These are phyloP conservation scores for Myrmecobius fasciatus DNA, from an alignment of 2,113 vertebrate genomes.

Conservation along the genomic window DNA sequence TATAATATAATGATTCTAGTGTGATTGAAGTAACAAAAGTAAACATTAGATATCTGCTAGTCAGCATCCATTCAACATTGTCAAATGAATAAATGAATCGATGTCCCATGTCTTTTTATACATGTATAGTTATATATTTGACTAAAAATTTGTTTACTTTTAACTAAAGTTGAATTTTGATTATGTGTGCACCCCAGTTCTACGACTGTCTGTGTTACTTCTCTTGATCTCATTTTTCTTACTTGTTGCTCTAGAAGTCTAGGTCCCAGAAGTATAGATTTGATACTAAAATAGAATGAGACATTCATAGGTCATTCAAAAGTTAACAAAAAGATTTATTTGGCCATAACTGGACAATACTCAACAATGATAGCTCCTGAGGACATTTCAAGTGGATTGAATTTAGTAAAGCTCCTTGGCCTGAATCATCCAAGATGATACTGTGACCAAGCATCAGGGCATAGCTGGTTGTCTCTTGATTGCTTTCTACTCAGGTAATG, in stretches of 20 bases:
- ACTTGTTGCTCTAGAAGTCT: not conserved
- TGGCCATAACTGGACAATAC: not conserved
- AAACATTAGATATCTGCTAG: not conserved
- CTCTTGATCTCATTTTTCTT: not conserved
- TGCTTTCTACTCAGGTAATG: not conserved
- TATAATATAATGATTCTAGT: not conserved
- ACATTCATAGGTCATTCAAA: not conserved
- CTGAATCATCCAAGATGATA: not conserved
- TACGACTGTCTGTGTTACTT: not conserved
- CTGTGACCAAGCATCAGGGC: not conserved
- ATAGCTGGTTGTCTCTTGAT: not conserved
- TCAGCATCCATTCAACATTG: not conserved
- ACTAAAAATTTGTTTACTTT: conserved; percentile 2
- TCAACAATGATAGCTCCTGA: not conserved
- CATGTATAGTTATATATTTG: not conserved
- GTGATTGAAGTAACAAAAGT: not conserved
- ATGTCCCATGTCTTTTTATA: not conserved
- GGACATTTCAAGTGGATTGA: not conserved
- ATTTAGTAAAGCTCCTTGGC: not conserved
- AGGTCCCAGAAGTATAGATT: not conserved
- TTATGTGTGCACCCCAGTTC: not conserved
- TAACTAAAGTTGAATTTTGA: conserved; percentile 19
- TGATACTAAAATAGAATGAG: not conserved
- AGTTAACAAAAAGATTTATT: not conserved
- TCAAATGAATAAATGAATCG: not conserved